Conservation (phyloP, 2,888 invertebrate species). For the Andrena chrysosceles region DNA sequence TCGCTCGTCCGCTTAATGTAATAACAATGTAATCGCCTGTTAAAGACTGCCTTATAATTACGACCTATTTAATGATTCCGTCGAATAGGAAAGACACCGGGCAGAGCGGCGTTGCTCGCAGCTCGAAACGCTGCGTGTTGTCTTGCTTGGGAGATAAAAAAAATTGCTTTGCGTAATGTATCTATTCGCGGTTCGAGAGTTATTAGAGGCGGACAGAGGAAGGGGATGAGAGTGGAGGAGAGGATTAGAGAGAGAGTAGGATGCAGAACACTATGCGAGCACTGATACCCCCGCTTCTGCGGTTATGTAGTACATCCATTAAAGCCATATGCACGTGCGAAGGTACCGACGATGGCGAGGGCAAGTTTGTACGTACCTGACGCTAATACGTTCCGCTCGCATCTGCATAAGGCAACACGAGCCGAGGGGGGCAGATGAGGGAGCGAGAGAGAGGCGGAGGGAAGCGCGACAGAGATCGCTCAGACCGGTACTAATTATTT, state of each 20-base stretch:
- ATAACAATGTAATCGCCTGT: conserved; percentile 58
- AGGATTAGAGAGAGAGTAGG: not conserved
- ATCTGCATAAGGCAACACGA: conserved; percentile 72
- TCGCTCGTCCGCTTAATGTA: conserved; percentile 33
- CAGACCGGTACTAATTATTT: conserved; percentile 75
- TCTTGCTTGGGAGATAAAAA: conserved; percentile 14
- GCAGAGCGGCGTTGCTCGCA: conserved; percentile 21
- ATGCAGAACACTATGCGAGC: conserved; percentile 43
- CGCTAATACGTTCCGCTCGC: conserved; percentile 72
- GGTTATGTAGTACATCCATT: conserved; percentile 76
- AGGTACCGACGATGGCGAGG: conserved; percentile 69
- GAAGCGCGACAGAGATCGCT: conserved; percentile 12
- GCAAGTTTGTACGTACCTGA: conserved; percentile 74
- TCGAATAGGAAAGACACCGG: conserved; percentile 30
- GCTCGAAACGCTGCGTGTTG: conserved; percentile 19
- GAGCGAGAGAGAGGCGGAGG: not conserved
- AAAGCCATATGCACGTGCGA: conserved; percentile 76
- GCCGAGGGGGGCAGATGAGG: not conserved
- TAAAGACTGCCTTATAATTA: conserved; percentile 54
- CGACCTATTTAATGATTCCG: conserved; percentile 49
- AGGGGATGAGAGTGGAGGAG: not conserved
- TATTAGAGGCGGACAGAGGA: conserved; percentile 50
- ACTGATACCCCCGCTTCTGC: conserved; percentile 68
- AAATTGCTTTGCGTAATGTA: conserved; percentile 56
- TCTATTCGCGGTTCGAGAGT: conserved; percentile 53